Conservation (phyloP, 2,797 vertebrate genomes). For the Coregonus ussuriensis region DNA sequence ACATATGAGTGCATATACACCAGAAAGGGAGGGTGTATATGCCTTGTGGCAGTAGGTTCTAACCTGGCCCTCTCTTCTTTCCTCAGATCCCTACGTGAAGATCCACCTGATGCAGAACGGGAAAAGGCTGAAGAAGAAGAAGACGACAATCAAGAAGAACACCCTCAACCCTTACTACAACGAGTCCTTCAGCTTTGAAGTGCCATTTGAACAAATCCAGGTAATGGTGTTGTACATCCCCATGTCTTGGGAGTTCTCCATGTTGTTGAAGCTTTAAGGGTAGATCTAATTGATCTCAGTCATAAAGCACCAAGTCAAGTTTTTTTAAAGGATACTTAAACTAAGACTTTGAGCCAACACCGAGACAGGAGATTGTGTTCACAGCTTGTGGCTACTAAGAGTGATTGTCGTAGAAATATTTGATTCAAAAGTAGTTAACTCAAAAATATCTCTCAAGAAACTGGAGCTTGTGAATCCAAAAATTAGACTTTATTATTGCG, state of each 20-base stretch:
- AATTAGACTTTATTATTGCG: too few relatives aligned
- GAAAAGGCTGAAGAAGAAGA: slow-evolving; percentile 99
- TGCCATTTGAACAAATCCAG: slow-evolving; percentile 99
- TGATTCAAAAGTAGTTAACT: too few relatives aligned
- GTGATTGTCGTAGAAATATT: slow-evolving; percentile 1
- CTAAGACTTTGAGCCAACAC: background rate
- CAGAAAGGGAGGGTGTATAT: background rate
- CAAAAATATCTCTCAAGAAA: too few relatives aligned
- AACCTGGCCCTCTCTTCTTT: background rate
- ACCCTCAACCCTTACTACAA: slow-evolving; percentile 99
- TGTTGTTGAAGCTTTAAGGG: background rate
- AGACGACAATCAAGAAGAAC: slow-evolving; percentile 99
- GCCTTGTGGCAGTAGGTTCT: background rate
- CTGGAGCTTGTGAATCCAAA: too few relatives aligned
- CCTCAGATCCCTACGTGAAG: slow-evolving; percentile 95
- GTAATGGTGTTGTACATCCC: slow-evolving; percentile 65
- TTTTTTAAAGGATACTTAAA: background rate
- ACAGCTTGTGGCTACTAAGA: background rate
- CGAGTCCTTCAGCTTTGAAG: slow-evolving; percentile 99
- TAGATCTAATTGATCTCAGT: background rate
- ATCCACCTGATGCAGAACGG: slow-evolving; percentile 99
- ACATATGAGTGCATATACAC: background rate
- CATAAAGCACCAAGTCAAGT: background rate
- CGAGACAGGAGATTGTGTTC: background rate
- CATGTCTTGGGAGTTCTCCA: too few relatives aligned